Conservation (phyloP, 1,140 invertebrate genomes). For the Sycophaga agraensis region DNA sequence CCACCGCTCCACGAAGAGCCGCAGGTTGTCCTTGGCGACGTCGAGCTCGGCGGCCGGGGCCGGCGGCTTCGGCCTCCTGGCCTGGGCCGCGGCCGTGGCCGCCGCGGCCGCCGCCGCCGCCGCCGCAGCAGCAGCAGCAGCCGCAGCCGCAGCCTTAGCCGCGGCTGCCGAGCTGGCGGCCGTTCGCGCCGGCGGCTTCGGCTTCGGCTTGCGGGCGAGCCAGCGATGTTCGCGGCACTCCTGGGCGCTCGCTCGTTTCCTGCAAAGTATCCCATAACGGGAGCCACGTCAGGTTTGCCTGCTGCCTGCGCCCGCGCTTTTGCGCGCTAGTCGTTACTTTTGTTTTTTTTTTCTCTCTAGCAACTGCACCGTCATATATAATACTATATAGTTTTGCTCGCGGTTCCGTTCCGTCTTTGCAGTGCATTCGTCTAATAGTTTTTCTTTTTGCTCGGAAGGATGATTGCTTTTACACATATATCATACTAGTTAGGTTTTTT, state of each 20-base stretch:
- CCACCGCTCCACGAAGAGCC: slow-evolving; percentile 84
- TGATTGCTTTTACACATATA: no score
- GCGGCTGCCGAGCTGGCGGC: slow-evolving; percentile 74
- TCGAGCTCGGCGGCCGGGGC: slow-evolving; percentile 58
- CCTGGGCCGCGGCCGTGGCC: no score
- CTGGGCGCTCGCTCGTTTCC: slow-evolving; percentile 71
- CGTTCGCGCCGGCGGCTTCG: background rate
- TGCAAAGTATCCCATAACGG: slow-evolving; percentile 59
- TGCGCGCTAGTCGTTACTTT: background rate
- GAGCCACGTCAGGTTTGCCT: slow-evolving; percentile 37
- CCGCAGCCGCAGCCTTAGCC: no score
- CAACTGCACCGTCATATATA: no score
- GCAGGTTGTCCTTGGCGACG: slow-evolving; percentile 81
- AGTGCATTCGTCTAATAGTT: no score
- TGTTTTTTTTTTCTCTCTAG: no score
- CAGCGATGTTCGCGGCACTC: slow-evolving; percentile 76
- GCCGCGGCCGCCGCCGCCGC: slow-evolving; percentile 75
- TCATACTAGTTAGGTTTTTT: no score
- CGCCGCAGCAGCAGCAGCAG: slow-evolving; percentile 81
- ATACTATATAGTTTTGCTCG: no score
- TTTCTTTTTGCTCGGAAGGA: no score
- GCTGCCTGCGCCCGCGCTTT: background rate
- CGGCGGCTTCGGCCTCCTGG: background rate
- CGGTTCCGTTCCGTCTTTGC: no score
- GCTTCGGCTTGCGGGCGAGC: slow-evolving; percentile 57